phyloP scores from a whole-genome alignment of 2,888 invertebrate species.

The Galeruca laticollis region DNA sequence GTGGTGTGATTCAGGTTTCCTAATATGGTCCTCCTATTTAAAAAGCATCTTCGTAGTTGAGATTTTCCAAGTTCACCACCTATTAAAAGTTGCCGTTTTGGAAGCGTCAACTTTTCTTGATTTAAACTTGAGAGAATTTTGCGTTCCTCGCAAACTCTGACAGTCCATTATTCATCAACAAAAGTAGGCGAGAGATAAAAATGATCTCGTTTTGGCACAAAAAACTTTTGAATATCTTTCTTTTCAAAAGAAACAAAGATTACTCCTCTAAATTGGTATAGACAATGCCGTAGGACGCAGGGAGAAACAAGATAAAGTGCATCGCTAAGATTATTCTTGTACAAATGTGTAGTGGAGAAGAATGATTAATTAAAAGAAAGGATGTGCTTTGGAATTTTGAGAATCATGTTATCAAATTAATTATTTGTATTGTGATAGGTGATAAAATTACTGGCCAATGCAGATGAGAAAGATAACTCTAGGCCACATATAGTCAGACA shows the following conservation, averaged over 20 bases:
- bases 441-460: too few relatives aligned
- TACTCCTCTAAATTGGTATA: conserved; percentile 15
- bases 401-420: too few relatives aligned
- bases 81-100: conserved; percentile 35
- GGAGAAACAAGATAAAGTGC: background rate
- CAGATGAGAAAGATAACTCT: too few relatives aligned
- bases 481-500: too few relatives aligned
- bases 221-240: conserved; percentile 35
- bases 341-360: background rate
- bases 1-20: background rate
- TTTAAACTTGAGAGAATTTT: conserved; percentile 40
- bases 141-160: conserved; percentile 29
- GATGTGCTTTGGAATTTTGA: too few relatives aligned
- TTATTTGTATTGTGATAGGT: too few relatives aligned
- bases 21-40: too few relatives aligned
- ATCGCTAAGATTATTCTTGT: background rate
- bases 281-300: background rate
- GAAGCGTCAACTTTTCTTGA: conserved; percentile 37
- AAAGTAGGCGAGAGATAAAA: conserved; percentile 35
- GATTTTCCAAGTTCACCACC: conserved; percentile 26
- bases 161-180: conserved; percentile 42
- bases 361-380: background rate
- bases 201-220: conserved; percentile 35
- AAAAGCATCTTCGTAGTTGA: conserved; percentile 5
- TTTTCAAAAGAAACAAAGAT: conserved; percentile 27